Percentiles rank a stretch among this genome's conserved stretches.
phyloP scores from a whole-genome alignment of 2,797 vertebrate genomes.

The Cercopithecus hamlyni region DNA sequence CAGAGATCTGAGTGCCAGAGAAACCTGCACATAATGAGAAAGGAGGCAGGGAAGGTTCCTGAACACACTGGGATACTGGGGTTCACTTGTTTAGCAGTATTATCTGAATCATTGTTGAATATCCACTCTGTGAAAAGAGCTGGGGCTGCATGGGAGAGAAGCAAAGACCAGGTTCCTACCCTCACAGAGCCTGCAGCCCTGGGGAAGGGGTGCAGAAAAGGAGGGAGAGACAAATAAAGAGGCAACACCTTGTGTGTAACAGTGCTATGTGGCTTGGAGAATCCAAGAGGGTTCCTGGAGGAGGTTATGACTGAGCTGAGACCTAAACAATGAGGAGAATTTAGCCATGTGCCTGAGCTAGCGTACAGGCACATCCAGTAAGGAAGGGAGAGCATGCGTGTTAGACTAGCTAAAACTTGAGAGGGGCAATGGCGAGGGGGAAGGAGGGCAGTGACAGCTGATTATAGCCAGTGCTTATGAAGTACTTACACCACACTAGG shows the following conservation, averaged over 20 bases:
- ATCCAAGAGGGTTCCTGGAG: background rate
- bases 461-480: fast-evolving
- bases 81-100: background rate
- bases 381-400: background rate
- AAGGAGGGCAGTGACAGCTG: background rate
- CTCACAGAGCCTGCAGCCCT: background rate
- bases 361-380: background rate
- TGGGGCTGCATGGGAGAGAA: fast-evolving
- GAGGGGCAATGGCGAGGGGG: fast-evolving
- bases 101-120: background rate
- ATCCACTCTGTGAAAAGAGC: background rate
- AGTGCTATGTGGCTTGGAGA: background rate
- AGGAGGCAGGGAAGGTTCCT: background rate
- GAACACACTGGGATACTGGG: too few relatives aligned
- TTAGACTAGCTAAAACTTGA: background rate
- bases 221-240: background rate
- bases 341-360: background rate
- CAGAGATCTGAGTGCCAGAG: background rate
- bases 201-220: fast-evolving
- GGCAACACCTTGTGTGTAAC: fast-evolving
- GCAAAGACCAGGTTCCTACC: background rate
- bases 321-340: background rate
- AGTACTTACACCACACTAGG: background rate
- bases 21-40: background rate
- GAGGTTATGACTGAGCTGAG: background rate